A percentile compares a stretch with the other conserved stretches of the same genome.
phyloP scores from a whole-genome alignment of 2,888 invertebrate genomes.

The Sipha maydis region DNA sequence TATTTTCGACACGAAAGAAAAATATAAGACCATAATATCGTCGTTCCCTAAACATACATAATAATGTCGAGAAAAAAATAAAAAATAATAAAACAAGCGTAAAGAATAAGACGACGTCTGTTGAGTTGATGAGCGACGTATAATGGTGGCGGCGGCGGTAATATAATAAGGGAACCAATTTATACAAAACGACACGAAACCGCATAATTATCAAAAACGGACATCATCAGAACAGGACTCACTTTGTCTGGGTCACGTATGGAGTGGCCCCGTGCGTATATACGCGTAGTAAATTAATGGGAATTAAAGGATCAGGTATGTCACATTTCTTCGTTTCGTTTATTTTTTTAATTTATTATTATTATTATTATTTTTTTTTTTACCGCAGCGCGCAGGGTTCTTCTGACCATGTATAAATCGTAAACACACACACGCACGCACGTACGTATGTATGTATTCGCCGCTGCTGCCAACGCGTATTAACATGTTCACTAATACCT shows the following conservation, averaged over 20 bases:
- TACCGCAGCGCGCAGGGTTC: conserved; percentile 36
- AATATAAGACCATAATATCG: neutral
- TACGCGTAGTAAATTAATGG: conserved; percentile 41
- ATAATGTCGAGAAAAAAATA: neutral
- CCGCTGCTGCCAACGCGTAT: conserved; percentile 50
- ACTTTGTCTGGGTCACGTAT: neutral
- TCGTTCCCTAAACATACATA: too few species aligned
- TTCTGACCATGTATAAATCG: conserved; percentile 3
- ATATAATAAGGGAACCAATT: conserved; percentile 46
- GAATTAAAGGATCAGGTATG: conserved; percentile 58
- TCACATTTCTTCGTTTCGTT: conserved; percentile 44
- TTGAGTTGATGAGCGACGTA: neutral
- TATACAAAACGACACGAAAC: conserved; percentile 54
- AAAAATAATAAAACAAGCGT: neutral
- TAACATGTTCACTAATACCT: conserved; percentile 57
- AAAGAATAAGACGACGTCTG: conserved; percentile 3
- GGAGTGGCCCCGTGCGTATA: neutral
- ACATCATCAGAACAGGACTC: conserved; percentile 25
- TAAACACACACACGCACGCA: neutral
- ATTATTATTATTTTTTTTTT: too few species aligned
- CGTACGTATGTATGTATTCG: neutral
- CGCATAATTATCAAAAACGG: conserved; percentile 47
- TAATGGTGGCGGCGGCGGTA: neutral
- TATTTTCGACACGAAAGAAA: neutral
- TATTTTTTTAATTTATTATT: neutral